Base-by-base conservation (phyloP, 2,113 vertebrate species). In the Hirundichthys speculiger region DNA sequence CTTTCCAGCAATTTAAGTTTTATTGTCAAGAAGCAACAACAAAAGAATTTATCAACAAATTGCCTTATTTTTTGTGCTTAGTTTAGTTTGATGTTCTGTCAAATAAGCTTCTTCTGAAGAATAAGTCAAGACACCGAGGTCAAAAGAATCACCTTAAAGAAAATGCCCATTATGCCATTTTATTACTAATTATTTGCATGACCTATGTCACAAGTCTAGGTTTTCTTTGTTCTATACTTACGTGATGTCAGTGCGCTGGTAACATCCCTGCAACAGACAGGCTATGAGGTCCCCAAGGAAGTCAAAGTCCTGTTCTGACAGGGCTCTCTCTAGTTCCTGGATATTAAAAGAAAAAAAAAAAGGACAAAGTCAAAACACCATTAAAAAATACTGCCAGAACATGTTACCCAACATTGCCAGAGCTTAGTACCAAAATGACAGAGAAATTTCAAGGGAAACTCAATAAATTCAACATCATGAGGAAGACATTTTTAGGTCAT, bases 241-340 rank as follows among this genome's bases (percentile, higher is more conserved):
- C 98, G 94, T 98, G 87, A 99, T 99, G 79, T 99, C 98, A 22
- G 90, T 94, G 59, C 97, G 95, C 84, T 99, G 98, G 82, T 99
- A 98, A 74, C 98, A 99, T 91, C 98, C 97, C 90, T 98, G 96
- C 79, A 99, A 91, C 53, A 99, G 92, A 85, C 94, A 96, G 84
- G 96, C 93, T 42, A 99, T 90, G 54, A 99, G 93, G 73, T 98
- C 95, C 1, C 95, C 94, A 53, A 99, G 95, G 87, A 99, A 99
- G 64, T 95, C 94, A 48, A 92, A 86, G 57, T 99, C 95, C 73
- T 98, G 96, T 71, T 92, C 92, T 42, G 95, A 94, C 81, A 99
- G 92, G 50, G 97, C 98, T 58, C 94, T 94, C 89, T 99, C 98
- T 88, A 99, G 91, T 86, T 99, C 98, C 97, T 99, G 84, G 10